Conservation (phyloP, 2,113 vertebrate species). For the Archilochus colubris region DNA sequence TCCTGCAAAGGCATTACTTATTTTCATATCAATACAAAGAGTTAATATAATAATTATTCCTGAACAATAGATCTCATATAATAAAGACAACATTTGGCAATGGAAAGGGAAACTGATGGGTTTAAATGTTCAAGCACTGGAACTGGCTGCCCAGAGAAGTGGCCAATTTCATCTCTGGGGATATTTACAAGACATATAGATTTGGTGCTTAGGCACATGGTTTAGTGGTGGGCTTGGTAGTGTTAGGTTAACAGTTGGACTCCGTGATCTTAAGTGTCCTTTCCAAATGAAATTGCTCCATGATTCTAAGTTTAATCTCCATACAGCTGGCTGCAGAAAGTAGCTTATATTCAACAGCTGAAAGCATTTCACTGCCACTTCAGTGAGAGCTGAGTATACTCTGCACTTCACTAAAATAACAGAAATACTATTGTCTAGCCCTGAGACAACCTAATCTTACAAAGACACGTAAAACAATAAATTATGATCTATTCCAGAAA, state of each 20-base stretch:
- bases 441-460: constrained; percentile 18
- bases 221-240: neutral
- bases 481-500: neutral
- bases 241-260: neutral
- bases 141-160: neutral
- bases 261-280: neutral
- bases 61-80: neutral
- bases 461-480: neutral
- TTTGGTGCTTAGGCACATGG: neutral
- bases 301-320: neutral
- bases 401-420: neutral
- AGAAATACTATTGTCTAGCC: neutral
- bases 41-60: neutral
- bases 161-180: neutral
- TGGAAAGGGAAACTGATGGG: neutral
- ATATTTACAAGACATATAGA: neutral
- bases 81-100: neutral
- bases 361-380: neutral
- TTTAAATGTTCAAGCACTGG: neutral
- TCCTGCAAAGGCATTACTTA: neutral
- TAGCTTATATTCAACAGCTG: neutral
- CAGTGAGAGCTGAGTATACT: neutral
- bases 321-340: neutral
- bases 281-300: neutral
- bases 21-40: neutral